Base-by-base conservation (phyloP, 2,888 invertebrate species). In the Papilio demoleus region DNA sequence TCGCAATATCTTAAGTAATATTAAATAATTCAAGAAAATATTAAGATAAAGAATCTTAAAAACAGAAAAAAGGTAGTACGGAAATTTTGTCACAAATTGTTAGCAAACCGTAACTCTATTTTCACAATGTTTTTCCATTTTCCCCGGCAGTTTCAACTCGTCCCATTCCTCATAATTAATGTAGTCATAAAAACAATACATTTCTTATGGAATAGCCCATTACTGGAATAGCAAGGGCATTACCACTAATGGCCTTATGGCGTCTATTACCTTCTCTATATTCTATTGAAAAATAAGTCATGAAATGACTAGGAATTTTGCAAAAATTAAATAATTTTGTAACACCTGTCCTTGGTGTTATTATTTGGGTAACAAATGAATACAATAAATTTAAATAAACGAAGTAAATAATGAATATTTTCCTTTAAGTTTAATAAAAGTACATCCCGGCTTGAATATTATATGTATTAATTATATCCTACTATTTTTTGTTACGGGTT, bases 171-270 rank as follows among this genome's bases (percentile, higher is more conserved):
- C 42, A 61, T 40, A 60, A 66, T 67, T 61, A 61, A 61, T 67
- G 61, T 61, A 40, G 61, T 27, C 53, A 61, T 61, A 67, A 67
- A 40, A 67, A 67, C 60, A 67, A 61, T 61, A 61, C 31, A 61
- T 61, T 61, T 53, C 53, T 53, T n/a, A 40, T 19, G 34, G 22
- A 67, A 61, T 53, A 31, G 67, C 61, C 67, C 61, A 53, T 67
- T 61, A n/a, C 60, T 27, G 19, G 27, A 36, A 31, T 45, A 12
- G 58, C 58, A n/a, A n/a, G 34, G 60, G 61, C 61, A 53, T 67
- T 61, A 61, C 31, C 36, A 61, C 67, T 67, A 67, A 67, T 67
- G 61, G 67, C 31, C 61, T 67, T 45, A 61, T 27, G 40, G 38
- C 50, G 38, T 45, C 40, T 24, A 27, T 53, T 31, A 36, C 65